Base-by-base conservation (phyloP, 2,888 invertebrate genomes). In the Drosophila subsilvestris region DNA sequence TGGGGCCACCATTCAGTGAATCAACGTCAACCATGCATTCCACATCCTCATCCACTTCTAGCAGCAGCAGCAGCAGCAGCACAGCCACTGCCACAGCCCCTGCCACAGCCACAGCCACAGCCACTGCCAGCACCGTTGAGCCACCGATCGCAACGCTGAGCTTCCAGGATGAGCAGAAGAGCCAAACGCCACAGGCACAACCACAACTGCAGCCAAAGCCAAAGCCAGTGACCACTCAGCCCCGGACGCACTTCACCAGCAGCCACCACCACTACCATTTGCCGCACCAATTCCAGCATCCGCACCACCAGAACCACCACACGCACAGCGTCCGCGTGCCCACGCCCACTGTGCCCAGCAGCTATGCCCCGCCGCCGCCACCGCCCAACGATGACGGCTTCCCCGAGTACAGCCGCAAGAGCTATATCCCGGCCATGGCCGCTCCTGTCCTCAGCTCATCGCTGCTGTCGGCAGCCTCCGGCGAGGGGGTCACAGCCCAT, bases 281-380 rank as follows among this genome's bases (percentile, higher is more conserved):
- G 83, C 91, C 91, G 50, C 91, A 91, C 60, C 91, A 91, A 71
- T 91, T 91, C 69, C 91, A 91, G 79, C 91, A 91, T 84, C 90
- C 90, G 44, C 90, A 90, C 55, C 90, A 90, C 68, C 90, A 90
- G 79, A 90, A 90, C 62, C 91, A 91, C 62, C 91, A 91, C 63
- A 88, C 90, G 59, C 90, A 90, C 66, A 81, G 89, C 22, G 89
- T 90, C 47, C 89, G 90, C 18, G 90, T 90, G 61, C 77, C 90
- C 42, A 86, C 86, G 55, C 86, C 86, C 50, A 90, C 90, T 2
- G 90, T 90, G 57, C 90, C 90, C 63, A 87, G 84, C 67, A 86
- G 89, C 72, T 83, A 81, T 67, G 74, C 80, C 7, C 78, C 78
- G 6, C 63, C 66, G 0, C 63, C 45, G 10, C 25, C 43, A 59